Evolutionary conservation across 2,797 vertebrate species (phyloP).

Genomic region (Rhadinocentrus ornatus): DNA sequence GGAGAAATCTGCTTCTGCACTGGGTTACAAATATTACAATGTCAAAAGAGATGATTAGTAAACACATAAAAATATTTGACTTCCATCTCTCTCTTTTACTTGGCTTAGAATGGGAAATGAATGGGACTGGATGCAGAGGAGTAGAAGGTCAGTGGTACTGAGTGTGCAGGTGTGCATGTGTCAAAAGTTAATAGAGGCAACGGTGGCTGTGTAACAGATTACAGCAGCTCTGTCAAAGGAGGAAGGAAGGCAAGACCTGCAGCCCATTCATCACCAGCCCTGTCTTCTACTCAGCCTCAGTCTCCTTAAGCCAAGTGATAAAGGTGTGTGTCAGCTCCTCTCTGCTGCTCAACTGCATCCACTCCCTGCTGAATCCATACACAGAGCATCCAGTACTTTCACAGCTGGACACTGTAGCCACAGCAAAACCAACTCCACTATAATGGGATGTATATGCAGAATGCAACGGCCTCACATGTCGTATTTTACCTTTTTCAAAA

Average conservation of each 20-base stretch:
- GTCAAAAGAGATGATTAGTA: constrained; percentile 9
- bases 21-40: not conserved
- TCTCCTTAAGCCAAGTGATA: constrained; percentile 81
- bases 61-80: constrained; percentile 50
- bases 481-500: constrained; percentile 24
- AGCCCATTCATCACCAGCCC: constrained; percentile 80
- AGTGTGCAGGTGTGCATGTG: constrained; percentile 76
- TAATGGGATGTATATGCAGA: constrained; percentile 23
- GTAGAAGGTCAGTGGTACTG: constrained; percentile 71
- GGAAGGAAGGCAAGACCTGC: constrained; percentile 75
- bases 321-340: constrained; percentile 82
- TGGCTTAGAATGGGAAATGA: constrained; percentile 33
- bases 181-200: constrained; percentile 82
- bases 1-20: constrained; percentile 1
- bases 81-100: constrained; percentile 30
- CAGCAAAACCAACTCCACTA: constrained; percentile 38
- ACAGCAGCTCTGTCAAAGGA: constrained; percentile 80
- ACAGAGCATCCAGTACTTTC: constrained; percentile 58
- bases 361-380: constrained; percentile 74
- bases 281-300: constrained; percentile 76
- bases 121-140: constrained; percentile 50
- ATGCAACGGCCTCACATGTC: constrained; percentile 11
- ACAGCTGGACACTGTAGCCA: constrained; percentile 46
- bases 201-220: constrained; percentile 82
- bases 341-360: constrained; percentile 78